Evolutionary conservation across 2,888 invertebrate genomes (phyloP), one percentile per base, ranked within the genome.

Genomic region (Tetragonula carbonaria): DNA sequence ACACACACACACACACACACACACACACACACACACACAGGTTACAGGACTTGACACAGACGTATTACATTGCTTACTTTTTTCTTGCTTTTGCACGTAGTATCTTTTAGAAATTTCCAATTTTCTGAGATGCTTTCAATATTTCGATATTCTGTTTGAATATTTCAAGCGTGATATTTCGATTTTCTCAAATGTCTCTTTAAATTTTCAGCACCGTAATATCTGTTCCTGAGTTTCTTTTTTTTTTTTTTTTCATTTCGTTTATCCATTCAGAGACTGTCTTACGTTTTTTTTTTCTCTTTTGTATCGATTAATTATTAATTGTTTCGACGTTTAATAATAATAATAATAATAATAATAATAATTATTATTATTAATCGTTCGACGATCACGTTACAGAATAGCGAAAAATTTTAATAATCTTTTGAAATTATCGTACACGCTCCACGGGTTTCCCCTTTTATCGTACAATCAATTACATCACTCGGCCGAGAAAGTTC

Each of bases 401-500:
- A 11, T 65, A 0, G 13, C 11, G 21, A 21, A 5, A 33, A 33
- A 38, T 65, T 65, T 65, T 21, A 1, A 14, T 38, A 2, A 38
- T 13, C 38, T 65, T 65, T 38, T 65, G 1, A 14, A 45, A 45
- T 45, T 45, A 45, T 23, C n/a, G 28, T 11, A 1, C n/a, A 66
- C 0, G 14, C 45, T n/a, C 18, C 28, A 5, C 21, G 4, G 2
- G 16, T 16, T 21, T 6, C 0, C 18, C 3, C 13, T 28, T 50
- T n/a, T 53, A 28, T 18, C 59, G 13, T 6, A 45, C 23, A 62
- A 50, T 59, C 28, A 18, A 50, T 62, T 23, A 72, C 45, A 23
- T n/a, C 28, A 57, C 16, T 71, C n/a, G 16, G 45, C 28, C 6
- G 53, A 14, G 74, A 38, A 74, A 65, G 65, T 74, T 66, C 18